Base-by-base conservation (phyloP, 2,797 vertebrate species). In the Parambassis ranga region DNA sequence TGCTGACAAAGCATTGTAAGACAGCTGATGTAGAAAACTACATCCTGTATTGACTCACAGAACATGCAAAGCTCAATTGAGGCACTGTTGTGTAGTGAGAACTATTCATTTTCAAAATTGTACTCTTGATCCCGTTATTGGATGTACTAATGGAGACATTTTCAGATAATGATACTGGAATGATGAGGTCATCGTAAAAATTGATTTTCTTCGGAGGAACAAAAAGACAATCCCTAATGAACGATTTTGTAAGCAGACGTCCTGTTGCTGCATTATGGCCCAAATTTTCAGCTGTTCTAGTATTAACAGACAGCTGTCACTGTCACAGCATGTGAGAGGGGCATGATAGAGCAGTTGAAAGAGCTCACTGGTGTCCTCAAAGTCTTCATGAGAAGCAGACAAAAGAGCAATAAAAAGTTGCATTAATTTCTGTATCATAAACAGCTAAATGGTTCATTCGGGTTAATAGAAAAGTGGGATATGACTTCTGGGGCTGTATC, bases 1-100 rank as follows among this genome's bases (percentile, higher is more conserved):
- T 52, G 80, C 80, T 88, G 83, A 90, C 82, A 87, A 87, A 82
- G 79, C 82, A 75, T 37, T 60, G 60, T 31, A 36, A 53, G 59
- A 60, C 66, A 61, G 56, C 53, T 59, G 51, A 71, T 48, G 42
- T 72, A 60, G 64, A 83, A 73, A 83, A 69, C 50, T 47, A 55
- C 31, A 71, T 68, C 30, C 63, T 47, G 53, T 37, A 43, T 35
- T 46, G 61, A 82, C 65, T 48, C 68, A 61, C 38, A 63, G 50
- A 65, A 62, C 65, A 76, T 8, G 39, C 60, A 65, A 32, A 36
- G 47, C 69, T 82, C 72, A 78, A 81, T 85, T 70, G 82, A 79
- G 32, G 56, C 3, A 1, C 4, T 48, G 27, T 13, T 18, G 27
- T 37, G 23, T 28, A 63, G 15, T 16, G 60, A 52, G 14, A 69